Evolutionary conservation across 2,113 vertebrate species (phyloP), one percentile per base, ranked within the genome.

Genomic region (Eira barbara): DNA sequence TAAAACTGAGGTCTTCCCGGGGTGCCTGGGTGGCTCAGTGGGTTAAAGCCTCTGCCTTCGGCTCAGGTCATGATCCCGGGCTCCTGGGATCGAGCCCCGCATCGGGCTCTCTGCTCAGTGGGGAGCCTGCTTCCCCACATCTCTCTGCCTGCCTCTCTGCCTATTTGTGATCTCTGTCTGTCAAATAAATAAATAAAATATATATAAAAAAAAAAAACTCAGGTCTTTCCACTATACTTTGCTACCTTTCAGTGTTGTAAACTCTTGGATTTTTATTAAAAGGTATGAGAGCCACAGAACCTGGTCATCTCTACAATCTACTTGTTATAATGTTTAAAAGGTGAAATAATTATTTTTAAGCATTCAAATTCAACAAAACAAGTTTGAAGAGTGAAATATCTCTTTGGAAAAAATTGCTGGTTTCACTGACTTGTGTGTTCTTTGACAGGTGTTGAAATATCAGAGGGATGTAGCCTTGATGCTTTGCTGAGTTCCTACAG

Each of bases 401-500:
- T 47, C 57, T 74, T 57, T 71, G 11, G 7, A 87, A 93, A 57
- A 69, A 36, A 52, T 23, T 71, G 55, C 47, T 83, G 27, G 31
- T 63, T 93, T 95, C 76, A 73, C 42, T 92, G 39, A 87, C 59
- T 95, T 91, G 78, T 69, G 29, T 34, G 71, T 71, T 91, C 65
- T 73, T 67, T 88, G 84, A 90, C 69, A 94, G 45, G 63, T 94
- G 69, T 91, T 74, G 95, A 91, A 95, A 67, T 96, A 92, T 67
- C 42, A 74, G 0, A 13, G 79, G 84, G 49, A 91, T 20, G 36
- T 55, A 91, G 13, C 2, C 34, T 52, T 2, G 0, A 15, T 86
- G 63, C 6, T 93, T 92, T 39, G 73, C n/a, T 88, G 42, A 90
- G 71, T 95, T 96, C 73, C 23, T 83, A 29, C 29, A 69, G 89